phyloP scores from a whole-genome alignment of 2,797 vertebrate species.

The Limosa lapponica region DNA sequence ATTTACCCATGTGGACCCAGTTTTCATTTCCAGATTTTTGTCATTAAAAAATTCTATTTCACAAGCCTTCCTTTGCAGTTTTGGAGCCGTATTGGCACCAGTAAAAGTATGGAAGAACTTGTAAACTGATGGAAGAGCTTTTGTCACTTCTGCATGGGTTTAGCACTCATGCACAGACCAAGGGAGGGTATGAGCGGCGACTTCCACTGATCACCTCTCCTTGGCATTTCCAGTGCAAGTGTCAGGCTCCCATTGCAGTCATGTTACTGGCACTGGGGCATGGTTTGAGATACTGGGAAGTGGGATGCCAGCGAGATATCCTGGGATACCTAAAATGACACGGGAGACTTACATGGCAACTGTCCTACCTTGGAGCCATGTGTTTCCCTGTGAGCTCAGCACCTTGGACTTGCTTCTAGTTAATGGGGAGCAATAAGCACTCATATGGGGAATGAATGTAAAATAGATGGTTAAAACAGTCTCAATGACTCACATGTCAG shows the following conservation, averaged over 20 bases:
- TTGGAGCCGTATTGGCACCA: background rate
- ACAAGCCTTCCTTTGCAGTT: background rate
- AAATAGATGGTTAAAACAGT: background rate
- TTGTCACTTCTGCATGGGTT: background rate
- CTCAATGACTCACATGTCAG: background rate
- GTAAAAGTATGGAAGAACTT: background rate
- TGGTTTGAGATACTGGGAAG: background rate
- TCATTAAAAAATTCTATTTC: background rate
- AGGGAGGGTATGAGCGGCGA: background rate
- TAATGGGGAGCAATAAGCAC: background rate
- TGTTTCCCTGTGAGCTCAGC: background rate
- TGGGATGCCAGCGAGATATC: background rate
- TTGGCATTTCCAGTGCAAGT: background rate
- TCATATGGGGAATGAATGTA: background rate
- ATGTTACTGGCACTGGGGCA: background rate
- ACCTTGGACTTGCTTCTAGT: background rate
- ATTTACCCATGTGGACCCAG: background rate
- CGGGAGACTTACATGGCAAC: background rate
- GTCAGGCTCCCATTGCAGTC: background rate
- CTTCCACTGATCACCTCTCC: background rate
- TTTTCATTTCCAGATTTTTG: background rate
- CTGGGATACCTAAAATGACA: background rate
- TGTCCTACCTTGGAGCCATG: background rate
- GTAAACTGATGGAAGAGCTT: background rate
- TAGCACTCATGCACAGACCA: fast-evolving